These are phyloP conservation scores for Mugil cephalus DNA, from an alignment of 2,113 vertebrate genomes.

Conservation along the genomic window DNA sequence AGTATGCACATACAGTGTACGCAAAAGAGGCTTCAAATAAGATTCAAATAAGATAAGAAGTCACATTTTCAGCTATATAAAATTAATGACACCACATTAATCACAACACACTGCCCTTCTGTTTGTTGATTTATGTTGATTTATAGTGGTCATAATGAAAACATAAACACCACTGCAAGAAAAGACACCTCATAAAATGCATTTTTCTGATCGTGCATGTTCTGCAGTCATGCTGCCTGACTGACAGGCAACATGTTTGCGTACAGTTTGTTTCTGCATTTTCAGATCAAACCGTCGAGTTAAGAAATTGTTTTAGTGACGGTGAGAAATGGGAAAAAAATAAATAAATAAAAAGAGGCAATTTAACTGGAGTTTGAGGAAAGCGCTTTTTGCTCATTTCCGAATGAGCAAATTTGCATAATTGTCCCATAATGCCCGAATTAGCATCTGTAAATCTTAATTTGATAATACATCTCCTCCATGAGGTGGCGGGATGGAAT, in stretches of 20 bases:
- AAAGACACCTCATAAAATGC: too few relatives aligned
- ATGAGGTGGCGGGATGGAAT: constrained; percentile 75
- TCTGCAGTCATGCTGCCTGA: too few relatives aligned
- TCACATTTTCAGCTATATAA: background rate
- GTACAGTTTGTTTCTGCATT: constrained; percentile 1
- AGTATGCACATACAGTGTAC: background rate
- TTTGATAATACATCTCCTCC: constrained; percentile 81
- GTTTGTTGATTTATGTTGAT: too few relatives aligned
- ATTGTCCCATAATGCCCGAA: constrained; percentile 79
- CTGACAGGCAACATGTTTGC: constrained; percentile 20
- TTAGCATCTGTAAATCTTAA: constrained; percentile 85
- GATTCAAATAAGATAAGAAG: too few relatives aligned
- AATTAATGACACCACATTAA: background rate
- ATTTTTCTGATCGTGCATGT: background rate
- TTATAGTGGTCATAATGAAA: too few relatives aligned
- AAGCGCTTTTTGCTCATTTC: constrained; percentile 68
- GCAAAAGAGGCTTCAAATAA: background rate
- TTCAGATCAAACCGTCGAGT: constrained; percentile 31
- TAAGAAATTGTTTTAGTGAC: constrained; percentile 57
- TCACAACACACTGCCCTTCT: too few relatives aligned
- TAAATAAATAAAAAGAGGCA: constrained; percentile 35
- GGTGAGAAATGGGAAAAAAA: constrained; percentile 37
- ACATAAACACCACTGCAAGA: too few relatives aligned
- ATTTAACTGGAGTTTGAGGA: constrained; percentile 70
- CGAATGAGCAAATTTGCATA: constrained; percentile 74